These are phyloP conservation scores for Nephotettix cincticeps DNA, from an alignment of 1,140 invertebrate genomes.

Conservation along the genomic window DNA sequence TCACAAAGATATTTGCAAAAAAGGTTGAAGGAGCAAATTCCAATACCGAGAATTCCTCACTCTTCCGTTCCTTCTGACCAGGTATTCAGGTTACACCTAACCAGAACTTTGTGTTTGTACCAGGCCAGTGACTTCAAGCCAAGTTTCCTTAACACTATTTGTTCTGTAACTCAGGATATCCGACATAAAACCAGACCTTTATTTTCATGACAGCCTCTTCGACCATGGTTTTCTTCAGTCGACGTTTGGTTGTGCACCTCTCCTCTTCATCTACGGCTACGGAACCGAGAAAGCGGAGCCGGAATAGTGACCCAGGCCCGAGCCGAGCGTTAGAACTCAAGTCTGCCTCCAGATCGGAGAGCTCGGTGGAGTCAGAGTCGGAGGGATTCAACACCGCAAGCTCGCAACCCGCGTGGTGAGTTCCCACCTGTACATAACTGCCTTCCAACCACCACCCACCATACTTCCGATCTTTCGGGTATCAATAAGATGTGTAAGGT, in stretches of 20 bases:
- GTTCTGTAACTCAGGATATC: too few species aligned
- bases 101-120: too few species aligned
- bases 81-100: too few species aligned
- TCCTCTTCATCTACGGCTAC: conserved; percentile 77
- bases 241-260: conserved; percentile 66
- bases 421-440: conserved; percentile 34
- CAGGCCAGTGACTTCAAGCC: too few species aligned
- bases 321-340: conserved; percentile 42
- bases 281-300: conserved; percentile 78
- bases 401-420: conserved; percentile 46
- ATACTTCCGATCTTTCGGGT: conserved; percentile 7
- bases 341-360: conserved; percentile 42
- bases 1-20: too few species aligned
- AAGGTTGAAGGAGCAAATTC: too few species aligned
- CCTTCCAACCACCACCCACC: conserved; percentile 28
- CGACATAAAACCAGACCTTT: conserved; percentile 67
- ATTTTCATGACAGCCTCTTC: conserved; percentile 96
- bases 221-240: conserved; percentile 88
- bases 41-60: too few species aligned
- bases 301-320: conserved; percentile 70
- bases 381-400: conserved; percentile 44
- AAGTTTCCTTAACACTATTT: too few species aligned
- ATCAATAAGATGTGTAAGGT: too few species aligned
- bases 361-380: conserved; percentile 46
- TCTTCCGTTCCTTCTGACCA: too few species aligned